phyloP scores from a whole-genome alignment of 2,113 vertebrate genomes.

The Haplochromis burtoni region DNA sequence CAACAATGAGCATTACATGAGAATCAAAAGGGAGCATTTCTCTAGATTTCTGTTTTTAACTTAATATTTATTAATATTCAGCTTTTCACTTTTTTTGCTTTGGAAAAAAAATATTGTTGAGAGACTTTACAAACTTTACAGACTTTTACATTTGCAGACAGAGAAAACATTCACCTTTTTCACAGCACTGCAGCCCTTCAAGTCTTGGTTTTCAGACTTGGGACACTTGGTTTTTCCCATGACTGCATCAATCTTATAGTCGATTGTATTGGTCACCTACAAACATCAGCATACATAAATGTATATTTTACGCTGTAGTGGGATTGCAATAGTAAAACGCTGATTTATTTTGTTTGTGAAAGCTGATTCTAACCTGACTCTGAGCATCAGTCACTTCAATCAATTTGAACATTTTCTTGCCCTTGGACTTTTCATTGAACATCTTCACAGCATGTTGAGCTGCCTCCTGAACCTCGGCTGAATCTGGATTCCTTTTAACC shows the following conservation, averaged over 20 bases:
- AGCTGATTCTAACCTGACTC: slow-evolving; percentile 20
- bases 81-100: neutral
- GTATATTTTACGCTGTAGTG: neutral
- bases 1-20: neutral
- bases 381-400: slow-evolving; percentile 11
- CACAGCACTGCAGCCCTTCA: slow-evolving; percentile 23
- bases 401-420: slow-evolving; percentile 42
- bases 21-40: neutral
- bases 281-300: neutral
- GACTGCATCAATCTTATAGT: slow-evolving; percentile 36
- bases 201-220: slow-evolving; percentile 33
- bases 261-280: slow-evolving; percentile 48
- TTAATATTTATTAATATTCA: neutral
- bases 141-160: neutral
- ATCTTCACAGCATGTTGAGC: neutral
- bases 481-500: neutral
- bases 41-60: neutral
- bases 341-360: neutral
- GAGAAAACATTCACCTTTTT: slow-evolving; percentile 27
- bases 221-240: slow-evolving; percentile 55
- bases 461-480: neutral
- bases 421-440: slow-evolving; percentile 15
- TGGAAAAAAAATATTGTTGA: neutral
- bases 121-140: neutral
- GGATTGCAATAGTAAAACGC: no score